phyloP scores from a whole-genome alignment of 2,113 vertebrate species.

The Oryzias melastigma region DNA sequence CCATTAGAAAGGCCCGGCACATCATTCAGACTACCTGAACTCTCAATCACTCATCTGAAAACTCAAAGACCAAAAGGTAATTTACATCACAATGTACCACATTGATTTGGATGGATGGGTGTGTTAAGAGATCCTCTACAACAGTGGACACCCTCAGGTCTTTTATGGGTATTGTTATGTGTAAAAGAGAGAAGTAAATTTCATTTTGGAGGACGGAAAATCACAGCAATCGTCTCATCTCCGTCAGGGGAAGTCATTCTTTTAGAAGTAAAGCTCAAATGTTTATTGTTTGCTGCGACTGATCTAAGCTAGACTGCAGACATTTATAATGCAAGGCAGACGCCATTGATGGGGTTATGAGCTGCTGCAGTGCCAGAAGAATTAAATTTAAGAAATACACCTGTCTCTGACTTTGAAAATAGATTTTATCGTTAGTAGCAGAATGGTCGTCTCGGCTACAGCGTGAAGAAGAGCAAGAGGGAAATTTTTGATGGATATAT shows the following conservation, averaged over 20 bases:
- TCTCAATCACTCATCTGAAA: conserved; percentile 63
- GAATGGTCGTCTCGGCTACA: conserved; percentile 2
- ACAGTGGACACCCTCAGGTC: conserved; percentile 40
- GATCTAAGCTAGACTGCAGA: conserved; percentile 19
- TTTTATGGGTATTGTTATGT: conserved; percentile 41
- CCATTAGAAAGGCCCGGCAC: conserved; percentile 66
- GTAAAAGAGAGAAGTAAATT: conserved; percentile 49
- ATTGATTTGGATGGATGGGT: conserved; percentile 63
- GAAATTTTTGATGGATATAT: conserved; percentile 7
- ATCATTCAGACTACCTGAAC: conserved; percentile 65
- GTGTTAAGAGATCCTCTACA: conserved; percentile 64
- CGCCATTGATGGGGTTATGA: conserved; percentile 35
- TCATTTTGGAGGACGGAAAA: conserved; percentile 27
- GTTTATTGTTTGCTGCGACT: conserved; percentile 36
- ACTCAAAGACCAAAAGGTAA: conserved; percentile 52
- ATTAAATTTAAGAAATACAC: conserved; percentile 50
- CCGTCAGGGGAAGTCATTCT: conserved; percentile 23
- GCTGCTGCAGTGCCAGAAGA: conserved; percentile 12
- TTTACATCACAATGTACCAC: conserved; percentile 66
- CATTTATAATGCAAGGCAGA: conserved; percentile 37
- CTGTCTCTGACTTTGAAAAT: conserved; percentile 38
- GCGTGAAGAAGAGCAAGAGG: conserved; percentile 4
- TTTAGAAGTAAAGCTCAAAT: conserved; percentile 34
- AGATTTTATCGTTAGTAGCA: conserved; percentile 33
- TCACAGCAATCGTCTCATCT: conserved; percentile 11